Conservation (phyloP, 1,140 invertebrate genomes). For the Diplogasteroides magnus region DNA sequence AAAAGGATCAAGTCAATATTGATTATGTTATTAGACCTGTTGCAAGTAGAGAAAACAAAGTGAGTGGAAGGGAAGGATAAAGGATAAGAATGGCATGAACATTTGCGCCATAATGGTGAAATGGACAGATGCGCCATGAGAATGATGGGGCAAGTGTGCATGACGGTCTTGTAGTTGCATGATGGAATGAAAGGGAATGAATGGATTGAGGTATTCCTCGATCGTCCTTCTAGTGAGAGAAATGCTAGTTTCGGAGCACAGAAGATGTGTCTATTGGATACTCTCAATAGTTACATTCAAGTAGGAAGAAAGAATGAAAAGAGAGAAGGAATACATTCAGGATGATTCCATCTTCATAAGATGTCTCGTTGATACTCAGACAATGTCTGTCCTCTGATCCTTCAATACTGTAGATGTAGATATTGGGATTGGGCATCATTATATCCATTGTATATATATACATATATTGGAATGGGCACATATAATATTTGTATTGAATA, state of each 20-base stretch:
- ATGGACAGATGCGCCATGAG: too few species aligned
- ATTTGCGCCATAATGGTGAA: too few species aligned
- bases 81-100: too few species aligned
- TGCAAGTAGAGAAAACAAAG: constrained; percentile 51
- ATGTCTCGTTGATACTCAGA: background rate
- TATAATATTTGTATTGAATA: too few species aligned
- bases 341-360: background rate
- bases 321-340: background rate
- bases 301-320: background rate
- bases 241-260: constrained; percentile 57
- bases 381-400: background rate
- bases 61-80: too few species aligned
- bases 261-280: constrained; percentile 53
- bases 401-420: too few species aligned
- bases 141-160: too few species aligned
- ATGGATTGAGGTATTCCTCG: constrained; percentile 44
- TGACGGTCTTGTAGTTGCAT: too few species aligned
- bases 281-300: constrained; percentile 63
- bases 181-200: constrained; percentile 1
- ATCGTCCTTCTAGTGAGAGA: constrained; percentile 53
- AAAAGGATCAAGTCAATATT: constrained; percentile 43
- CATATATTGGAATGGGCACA: too few species aligned
- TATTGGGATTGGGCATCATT: too few species aligned
- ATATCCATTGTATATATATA: too few species aligned
- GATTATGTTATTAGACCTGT: constrained; percentile 55